phyloP scores from a whole-genome alignment of 1,140 invertebrate species.

The Dreissena rostriformis region DNA sequence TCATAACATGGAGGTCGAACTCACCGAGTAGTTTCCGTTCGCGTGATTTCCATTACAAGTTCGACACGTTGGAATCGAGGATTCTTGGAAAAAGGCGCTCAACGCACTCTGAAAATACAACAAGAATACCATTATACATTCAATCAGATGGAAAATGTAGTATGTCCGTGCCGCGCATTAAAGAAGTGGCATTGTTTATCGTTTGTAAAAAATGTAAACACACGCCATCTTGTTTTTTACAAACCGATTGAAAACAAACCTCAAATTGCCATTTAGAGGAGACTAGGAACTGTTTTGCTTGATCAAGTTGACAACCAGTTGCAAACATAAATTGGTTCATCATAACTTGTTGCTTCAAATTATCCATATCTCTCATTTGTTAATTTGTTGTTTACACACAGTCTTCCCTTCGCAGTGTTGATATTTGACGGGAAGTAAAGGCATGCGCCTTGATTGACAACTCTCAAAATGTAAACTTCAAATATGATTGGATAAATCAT shows the following conservation, averaged over 20 bases:
- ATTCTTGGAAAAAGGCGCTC: slow-evolving; percentile 98
- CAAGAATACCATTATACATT: neutral
- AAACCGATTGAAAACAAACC: slow-evolving; percentile 84
- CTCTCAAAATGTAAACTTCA: slow-evolving; percentile 37
- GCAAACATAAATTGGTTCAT: slow-evolving; percentile 97
- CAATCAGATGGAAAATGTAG: too few species aligned
- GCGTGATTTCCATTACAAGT: slow-evolving; percentile 84
- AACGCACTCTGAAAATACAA: slow-evolving; percentile 89
- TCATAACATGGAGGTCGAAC: slow-evolving; percentile 67
- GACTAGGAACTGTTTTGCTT: slow-evolving; percentile 95
- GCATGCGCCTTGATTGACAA: slow-evolving; percentile 56
- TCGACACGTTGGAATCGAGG: slow-evolving; percentile 89
- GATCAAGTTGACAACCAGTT: slow-evolving; percentile 94
- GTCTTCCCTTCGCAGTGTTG: slow-evolving; percentile 42
- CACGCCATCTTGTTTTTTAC: slow-evolving; percentile 75
- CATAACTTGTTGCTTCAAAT: slow-evolving; percentile 96
- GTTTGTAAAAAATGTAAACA: slow-evolving; percentile 69
- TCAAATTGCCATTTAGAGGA: slow-evolving; percentile 98
- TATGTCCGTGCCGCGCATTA: too few species aligned
- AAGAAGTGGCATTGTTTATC: slow-evolving; percentile 45
- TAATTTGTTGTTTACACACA: slow-evolving; percentile 2
- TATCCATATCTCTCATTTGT: slow-evolving; percentile 87
- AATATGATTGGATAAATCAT: slow-evolving; percentile 48
- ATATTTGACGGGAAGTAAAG: slow-evolving; percentile 59
- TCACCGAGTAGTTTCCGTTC: slow-evolving; percentile 78